These are phyloP conservation scores for Petrocephalus sullivani DNA, from an alignment of 2,797 vertebrate species.

Conservation along the genomic window DNA sequence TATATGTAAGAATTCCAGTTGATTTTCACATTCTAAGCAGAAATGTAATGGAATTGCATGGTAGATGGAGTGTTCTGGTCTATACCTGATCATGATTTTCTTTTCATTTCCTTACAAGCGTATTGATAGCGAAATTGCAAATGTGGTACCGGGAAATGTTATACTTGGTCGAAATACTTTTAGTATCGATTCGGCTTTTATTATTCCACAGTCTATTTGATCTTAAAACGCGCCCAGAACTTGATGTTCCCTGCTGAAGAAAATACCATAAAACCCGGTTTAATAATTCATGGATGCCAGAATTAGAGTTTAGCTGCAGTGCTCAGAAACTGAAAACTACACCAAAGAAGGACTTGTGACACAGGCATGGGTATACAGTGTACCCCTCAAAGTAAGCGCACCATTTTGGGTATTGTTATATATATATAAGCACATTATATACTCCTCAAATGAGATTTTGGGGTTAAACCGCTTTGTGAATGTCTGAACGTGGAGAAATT, in stretches of 20 bases:
- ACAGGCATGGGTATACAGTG: slow-evolving; percentile 38
- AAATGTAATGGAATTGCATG: background rate
- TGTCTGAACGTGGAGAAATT: background rate
- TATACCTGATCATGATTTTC: background rate
- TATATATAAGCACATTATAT: slow-evolving; percentile 20
- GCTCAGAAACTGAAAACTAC: slow-evolving; percentile 57
- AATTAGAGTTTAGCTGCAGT: slow-evolving; percentile 64
- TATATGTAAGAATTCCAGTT: background rate
- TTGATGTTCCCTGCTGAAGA: slow-evolving; percentile 58
- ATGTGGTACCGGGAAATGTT: slow-evolving; percentile 38
- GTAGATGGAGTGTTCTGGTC: background rate
- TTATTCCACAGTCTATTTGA: slow-evolving; percentile 53
- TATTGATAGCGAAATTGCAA: slow-evolving; percentile 35
- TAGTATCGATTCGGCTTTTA: slow-evolving; percentile 50
- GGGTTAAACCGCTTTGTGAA: background rate
- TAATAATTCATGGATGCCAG: slow-evolving; percentile 69
- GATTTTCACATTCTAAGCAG: background rate
- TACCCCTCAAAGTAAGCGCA: slow-evolving; percentile 42
- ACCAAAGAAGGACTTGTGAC: slow-evolving; percentile 54
- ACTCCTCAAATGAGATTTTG: background rate
- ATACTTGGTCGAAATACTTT: slow-evolving; percentile 46
- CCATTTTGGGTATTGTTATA: slow-evolving; percentile 39
- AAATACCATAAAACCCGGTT: slow-evolving; percentile 61
- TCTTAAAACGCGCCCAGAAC: slow-evolving; percentile 51
- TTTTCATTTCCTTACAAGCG: slow-evolving; percentile 32